Percentiles rank a stretch among this genome's conserved stretches.
Evolutionary conservation across 2,888 invertebrate species (phyloP).

Genomic region (Cheilosia vulpina): DNA sequence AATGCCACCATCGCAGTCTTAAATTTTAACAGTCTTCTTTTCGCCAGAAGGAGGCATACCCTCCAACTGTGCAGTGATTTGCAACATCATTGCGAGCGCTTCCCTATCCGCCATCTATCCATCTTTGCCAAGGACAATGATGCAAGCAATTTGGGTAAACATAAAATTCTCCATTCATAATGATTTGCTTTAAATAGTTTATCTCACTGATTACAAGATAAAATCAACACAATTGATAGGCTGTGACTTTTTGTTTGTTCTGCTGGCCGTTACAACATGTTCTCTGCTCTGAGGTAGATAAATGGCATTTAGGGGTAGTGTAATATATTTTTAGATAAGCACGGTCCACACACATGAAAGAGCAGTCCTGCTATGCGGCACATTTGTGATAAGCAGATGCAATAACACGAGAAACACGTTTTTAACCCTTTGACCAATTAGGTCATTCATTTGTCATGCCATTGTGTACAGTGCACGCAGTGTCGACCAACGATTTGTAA

Average conservation of each 20-base stretch:
- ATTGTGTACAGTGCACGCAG: neutral
- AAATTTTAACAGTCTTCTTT: neutral
- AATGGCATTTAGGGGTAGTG: neutral
- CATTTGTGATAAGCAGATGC: constrained; percentile 51
- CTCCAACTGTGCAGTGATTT: constrained; percentile 27
- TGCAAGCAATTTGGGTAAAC: neutral
- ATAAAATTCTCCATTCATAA: neutral
- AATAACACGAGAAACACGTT: constrained; percentile 44
- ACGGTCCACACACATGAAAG: neutral
- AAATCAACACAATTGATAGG: constrained; percentile 8
- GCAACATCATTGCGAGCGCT: constrained; percentile 7
- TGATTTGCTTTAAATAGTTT: constrained; percentile 21
- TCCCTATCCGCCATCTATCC: neutral
- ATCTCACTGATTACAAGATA: constrained; percentile 4
- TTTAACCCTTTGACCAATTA: constrained; percentile 28
- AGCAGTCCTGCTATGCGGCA: constrained; percentile 36
- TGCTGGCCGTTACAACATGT: constrained; percentile 12
- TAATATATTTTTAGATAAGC: constrained; percentile 1
- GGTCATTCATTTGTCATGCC: constrained; percentile 39
- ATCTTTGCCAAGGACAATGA: neutral
- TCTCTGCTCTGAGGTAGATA: constrained; percentile 7
- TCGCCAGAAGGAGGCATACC: neutral
- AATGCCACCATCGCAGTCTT: constrained; percentile 6
- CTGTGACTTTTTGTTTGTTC: constrained; percentile 3
- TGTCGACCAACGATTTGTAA: neutral